Percentiles rank a stretch among this genome's conserved stretches.
Conservation (phyloP, 92 coral and sea anemone species). For the Zoanthus sansibaricus region DNA sequence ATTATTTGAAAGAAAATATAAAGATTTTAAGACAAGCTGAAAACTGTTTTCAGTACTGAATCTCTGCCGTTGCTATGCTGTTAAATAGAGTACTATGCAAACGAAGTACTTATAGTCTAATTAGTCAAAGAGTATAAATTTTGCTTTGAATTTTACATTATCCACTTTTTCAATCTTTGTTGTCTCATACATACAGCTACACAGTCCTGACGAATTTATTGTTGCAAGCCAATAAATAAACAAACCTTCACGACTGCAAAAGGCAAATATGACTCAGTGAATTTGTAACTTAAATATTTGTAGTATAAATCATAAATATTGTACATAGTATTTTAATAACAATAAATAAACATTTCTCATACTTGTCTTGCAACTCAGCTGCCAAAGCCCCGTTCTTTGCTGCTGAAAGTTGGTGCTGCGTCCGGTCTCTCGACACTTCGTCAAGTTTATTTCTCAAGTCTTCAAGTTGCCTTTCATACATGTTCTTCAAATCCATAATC, state of each 20-base stretch:
- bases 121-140: no score
- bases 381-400: conserved; percentile 92
- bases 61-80: background rate
- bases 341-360: conserved; percentile 27
- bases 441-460: conserved; percentile 87
- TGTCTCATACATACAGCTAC: no score
- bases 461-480: conserved; percentile 93
- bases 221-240: no score
- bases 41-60: background rate
- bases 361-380: conserved; percentile 94
- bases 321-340: background rate
- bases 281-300: conserved; percentile 6
- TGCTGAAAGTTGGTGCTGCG: conserved; percentile 89
- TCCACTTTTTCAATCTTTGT: no score
- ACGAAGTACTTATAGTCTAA: no score
- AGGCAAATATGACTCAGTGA: background rate
- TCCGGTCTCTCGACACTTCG: conserved; percentile 87
- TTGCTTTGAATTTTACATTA: no score
- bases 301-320: background rate
- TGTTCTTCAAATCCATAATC: conserved; percentile 81
- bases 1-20: no score
- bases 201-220: no score
- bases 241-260: background rate
- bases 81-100: background rate
- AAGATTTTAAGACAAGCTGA: background rate